Percentiles rank a stretch among this genome's conserved stretches.
Conservation (phyloP, 2,113 vertebrate genomes). For the Sinocyclocheilus rhinocerous region DNA sequence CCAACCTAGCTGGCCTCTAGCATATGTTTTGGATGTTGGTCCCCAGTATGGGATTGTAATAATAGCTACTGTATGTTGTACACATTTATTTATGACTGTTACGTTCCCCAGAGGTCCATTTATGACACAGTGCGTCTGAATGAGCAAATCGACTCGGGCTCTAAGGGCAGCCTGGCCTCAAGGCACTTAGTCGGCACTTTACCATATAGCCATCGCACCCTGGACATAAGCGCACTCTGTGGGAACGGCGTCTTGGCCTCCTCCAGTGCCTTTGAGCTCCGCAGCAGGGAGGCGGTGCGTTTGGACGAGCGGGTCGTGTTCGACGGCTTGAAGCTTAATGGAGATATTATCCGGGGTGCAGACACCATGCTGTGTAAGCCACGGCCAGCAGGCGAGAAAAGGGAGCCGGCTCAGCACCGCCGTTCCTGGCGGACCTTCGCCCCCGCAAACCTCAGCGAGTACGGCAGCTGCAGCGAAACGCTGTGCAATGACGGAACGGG, state of each 20-base stretch:
- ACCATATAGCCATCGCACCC: slow-evolving; percentile 90
- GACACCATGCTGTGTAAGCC: slow-evolving; percentile 77
- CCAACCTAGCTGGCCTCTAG: neutral
- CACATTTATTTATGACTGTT: slow-evolving; percentile 83
- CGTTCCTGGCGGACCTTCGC: slow-evolving; percentile 89
- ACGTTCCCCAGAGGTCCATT: slow-evolving; percentile 96
- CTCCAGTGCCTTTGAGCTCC: slow-evolving; percentile 87
- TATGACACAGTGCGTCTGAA: slow-evolving; percentile 96
- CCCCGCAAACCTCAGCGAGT: slow-evolving; percentile 82
- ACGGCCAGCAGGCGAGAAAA: slow-evolving; percentile 82
- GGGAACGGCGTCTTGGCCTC: slow-evolving; percentile 87
- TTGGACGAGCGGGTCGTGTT: slow-evolving; percentile 88
- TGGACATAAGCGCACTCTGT: slow-evolving; percentile 86
- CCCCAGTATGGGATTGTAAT: neutral
- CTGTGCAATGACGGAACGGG: slow-evolving; percentile 79
- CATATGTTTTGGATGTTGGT: neutral
- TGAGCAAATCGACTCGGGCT: slow-evolving; percentile 95
- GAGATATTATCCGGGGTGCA: slow-evolving; percentile 80
- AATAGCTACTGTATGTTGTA: neutral
- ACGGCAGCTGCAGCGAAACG: slow-evolving; percentile 82
- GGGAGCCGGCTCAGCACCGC: slow-evolving; percentile 76
- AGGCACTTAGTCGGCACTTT: slow-evolving; percentile 91
- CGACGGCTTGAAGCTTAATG: slow-evolving; percentile 90
- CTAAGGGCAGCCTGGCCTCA: slow-evolving; percentile 93
- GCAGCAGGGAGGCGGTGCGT: slow-evolving; percentile 78